phyloP scores from a whole-genome alignment of 2,888 invertebrate genomes.

The Amiota minor region DNA sequence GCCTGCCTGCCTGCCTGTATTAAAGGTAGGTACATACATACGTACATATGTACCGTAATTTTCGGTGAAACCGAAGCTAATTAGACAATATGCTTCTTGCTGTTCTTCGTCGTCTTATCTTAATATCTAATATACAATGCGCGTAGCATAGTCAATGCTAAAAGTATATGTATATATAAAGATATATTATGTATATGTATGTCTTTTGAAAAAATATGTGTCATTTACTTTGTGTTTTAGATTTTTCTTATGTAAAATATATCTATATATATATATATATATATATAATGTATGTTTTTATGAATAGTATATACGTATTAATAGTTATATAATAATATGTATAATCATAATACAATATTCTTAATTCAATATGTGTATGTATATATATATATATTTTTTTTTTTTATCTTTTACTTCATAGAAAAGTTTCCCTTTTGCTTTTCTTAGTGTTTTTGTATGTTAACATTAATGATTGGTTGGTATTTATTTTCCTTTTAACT shows the following conservation, averaged over 20 bases:
- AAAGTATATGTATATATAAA: constrained; percentile 22
- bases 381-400: constrained; percentile 52
- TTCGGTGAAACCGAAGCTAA: no score
- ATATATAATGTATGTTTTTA: no score
- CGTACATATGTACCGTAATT: no score
- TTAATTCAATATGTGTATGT: constrained; percentile 35
- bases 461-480: constrained; percentile 36
- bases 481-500: constrained; percentile 18
- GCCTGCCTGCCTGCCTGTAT: no score
- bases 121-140: neutral
- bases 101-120: neutral
- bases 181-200: constrained; percentile 32
- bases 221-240: constrained; percentile 36
- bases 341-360: no score
- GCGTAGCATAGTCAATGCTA: constrained; percentile 20
- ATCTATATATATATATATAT: no score
- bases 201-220: constrained; percentile 64
- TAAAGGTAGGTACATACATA: no score
- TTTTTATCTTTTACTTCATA: constrained; percentile 11
- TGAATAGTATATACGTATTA: no score
- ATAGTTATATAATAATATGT: no score
- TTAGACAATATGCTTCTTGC: neutral
- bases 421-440: constrained; percentile 2
- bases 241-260: constrained; percentile 59
- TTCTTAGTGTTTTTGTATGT: constrained; percentile 11